Conservation (phyloP, 2,888 invertebrate species). For the Leptopterna dolabrata region DNA sequence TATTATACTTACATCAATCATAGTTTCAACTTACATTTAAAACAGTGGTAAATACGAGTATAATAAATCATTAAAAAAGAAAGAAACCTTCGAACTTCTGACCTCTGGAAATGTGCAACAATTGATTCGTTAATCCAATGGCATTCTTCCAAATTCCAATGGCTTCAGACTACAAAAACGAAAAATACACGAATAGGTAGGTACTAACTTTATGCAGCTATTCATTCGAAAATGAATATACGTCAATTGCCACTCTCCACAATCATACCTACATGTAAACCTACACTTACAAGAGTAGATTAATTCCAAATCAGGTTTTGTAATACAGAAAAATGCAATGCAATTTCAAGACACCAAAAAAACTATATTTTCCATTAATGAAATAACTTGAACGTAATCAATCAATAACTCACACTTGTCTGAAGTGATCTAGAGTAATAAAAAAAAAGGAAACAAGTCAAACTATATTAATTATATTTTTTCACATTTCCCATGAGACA, state of each 20-base stretch:
- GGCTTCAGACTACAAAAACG: neutral
- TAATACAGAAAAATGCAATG: neutral
- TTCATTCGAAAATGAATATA: neutral
- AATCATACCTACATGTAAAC: neutral
- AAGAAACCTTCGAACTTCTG: neutral
- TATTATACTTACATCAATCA: neutral
- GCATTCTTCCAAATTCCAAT: neutral
- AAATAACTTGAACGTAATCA: neutral
- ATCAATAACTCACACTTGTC: neutral
- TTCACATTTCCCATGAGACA: neutral
- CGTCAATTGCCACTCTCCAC: neutral
- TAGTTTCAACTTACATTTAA: neutral
- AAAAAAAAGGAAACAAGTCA: neutral
- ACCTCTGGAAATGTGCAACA: neutral
- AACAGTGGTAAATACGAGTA: neutral
- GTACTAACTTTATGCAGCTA: neutral
- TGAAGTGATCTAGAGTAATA: neutral
- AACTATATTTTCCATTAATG: neutral
- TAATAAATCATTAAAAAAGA: too few species aligned
- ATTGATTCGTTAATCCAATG: neutral
- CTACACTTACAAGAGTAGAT: neutral
- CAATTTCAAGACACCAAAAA: neutral
- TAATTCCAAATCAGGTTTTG: neutral
- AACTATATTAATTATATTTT: neutral
- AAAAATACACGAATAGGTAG: neutral